Conservation (phyloP, 2,797 vertebrate species). For the Etheostoma perlongum region DNA sequence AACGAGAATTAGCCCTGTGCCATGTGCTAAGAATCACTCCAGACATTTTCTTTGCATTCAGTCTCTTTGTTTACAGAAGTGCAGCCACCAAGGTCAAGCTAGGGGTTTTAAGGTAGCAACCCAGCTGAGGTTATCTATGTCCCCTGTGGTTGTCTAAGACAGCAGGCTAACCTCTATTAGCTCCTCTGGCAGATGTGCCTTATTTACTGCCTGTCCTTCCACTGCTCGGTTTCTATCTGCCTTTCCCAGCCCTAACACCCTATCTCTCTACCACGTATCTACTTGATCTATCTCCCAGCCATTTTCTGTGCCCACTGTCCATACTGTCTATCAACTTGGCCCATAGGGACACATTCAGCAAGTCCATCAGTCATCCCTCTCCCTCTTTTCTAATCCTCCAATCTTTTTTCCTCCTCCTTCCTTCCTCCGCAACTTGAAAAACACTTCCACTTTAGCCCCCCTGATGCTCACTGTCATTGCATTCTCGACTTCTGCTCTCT, state of each 20-base stretch:
- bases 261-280: conserved; percentile 40
- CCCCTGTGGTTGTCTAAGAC: conserved; percentile 32
- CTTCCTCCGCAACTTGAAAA: conserved; percentile 9
- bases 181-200: conserved; percentile 17
- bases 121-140: conserved; percentile 38
- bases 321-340: not conserved
- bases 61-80: conserved; percentile 5
- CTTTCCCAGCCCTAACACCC: conserved; percentile 5
- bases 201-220: conserved; percentile 12
- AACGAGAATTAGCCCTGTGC: not conserved
- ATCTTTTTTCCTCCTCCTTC: not conserved
- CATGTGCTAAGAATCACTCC: not conserved
- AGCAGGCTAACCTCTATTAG: conserved; percentile 24
- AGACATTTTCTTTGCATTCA: not conserved
- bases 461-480: not conserved
- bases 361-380: conserved; percentile 15
- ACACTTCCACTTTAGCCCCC: not conserved
- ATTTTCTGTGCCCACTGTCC: conserved; percentile 23
- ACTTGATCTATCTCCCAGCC: conserved; percentile 29
- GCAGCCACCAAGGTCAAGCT: conserved; percentile 21
- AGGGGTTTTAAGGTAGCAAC: not conserved
- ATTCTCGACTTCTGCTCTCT: conserved; percentile 14
- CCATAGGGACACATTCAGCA: not conserved
- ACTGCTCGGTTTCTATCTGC: conserved; percentile 22
- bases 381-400: conserved; percentile 1